Base-by-base conservation (phyloP, 2,113 vertebrate species). In the Indicator maculatus region DNA sequence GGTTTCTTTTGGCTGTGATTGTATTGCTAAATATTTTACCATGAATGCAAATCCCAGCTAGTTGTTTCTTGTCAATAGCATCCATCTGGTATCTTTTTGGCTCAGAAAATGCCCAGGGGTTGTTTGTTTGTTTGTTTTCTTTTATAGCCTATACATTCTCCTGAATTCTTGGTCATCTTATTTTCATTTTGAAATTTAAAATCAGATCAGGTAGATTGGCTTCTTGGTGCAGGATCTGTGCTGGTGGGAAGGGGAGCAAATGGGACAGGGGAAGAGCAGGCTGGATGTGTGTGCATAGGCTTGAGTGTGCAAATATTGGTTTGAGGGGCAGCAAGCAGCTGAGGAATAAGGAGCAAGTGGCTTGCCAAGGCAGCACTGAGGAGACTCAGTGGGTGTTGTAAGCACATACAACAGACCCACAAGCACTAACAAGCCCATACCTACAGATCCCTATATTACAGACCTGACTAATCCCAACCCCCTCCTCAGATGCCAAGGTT, bases 131-230 rank as follows among this genome's bases (percentile, higher is more conserved):
- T 47, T 47, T 50, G 2, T 71, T 95, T 92, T 58, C 26, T 58
- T 95, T 96, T 92, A 89, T 27, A 90, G 26, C 66, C 45, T 76
- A 53, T 65, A 86, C 63, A 95, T 67, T 91, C 20, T 83, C 8
- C 26, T 64, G 36, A 75, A 69, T 89, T 88, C 56, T 73, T 76
- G 56, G 61, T 63, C 39, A 33, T 73, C 76, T 88, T 47, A 60
- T 31, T 95, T 94, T 27, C 41, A 61, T 88, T 93, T 88, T 92
- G 28, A 53, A 56, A 61, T 45, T 47, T 11, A 24, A 52, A 24
- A 52, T 52, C 50, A 52, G 12, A 13, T 26, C 50, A 52, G 23
- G 13, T 2, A 2, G 7, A 17, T 18, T 44, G 27, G 5, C 20
- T 75, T 77, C 64, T 70, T 58, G 30, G 19, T 33, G 44, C 36